These are phyloP conservation scores for Folsomia candida DNA, from an alignment of 2,888 invertebrate genomes.

Conservation along the genomic window DNA sequence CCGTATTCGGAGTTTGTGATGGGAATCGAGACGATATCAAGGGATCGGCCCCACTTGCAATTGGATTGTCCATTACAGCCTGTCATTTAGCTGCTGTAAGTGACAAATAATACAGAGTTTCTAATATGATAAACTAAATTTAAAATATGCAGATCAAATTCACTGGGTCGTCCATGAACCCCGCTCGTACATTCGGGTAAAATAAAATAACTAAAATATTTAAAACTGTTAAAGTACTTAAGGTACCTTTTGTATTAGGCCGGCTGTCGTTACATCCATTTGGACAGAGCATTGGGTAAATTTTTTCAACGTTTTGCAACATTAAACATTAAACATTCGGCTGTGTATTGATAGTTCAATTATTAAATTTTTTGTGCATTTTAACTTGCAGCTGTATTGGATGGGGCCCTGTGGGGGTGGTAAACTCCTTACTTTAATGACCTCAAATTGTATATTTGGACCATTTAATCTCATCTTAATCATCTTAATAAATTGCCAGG, in stretches of 20 bases:
- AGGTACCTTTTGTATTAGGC: slow-evolving; percentile 32
- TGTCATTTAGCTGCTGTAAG: slow-evolving; percentile 84
- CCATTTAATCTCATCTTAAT: not conserved
- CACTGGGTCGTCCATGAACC: slow-evolving; percentile 49
- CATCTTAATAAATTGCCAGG: slow-evolving; percentile 32
- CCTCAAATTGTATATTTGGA: not conserved
- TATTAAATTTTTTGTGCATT: not conserved
- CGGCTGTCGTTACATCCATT: slow-evolving; percentile 40
- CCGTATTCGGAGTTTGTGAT: slow-evolving; percentile 85
- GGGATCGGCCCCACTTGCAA: slow-evolving; percentile 78
- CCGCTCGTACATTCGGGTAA: slow-evolving; percentile 48
- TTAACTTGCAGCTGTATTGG: slow-evolving; percentile 8
- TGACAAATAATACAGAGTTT: not conserved
- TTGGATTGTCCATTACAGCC: slow-evolving; percentile 80
- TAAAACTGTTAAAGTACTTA: not conserved
- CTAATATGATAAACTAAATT: slow-evolving; percentile 5
- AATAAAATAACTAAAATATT: no score
- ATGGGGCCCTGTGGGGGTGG: slow-evolving; percentile 48
- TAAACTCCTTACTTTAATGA: not conserved
- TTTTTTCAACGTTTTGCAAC: not conserved
- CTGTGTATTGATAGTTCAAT: not conserved
- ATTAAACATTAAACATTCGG: no score
- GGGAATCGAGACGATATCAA: slow-evolving; percentile 74
- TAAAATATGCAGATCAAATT: slow-evolving; percentile 40
- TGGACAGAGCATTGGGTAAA: slow-evolving; percentile 50